These are phyloP conservation scores for Synodontis membranacea DNA, from an alignment of 2,113 vertebrate species.

Conservation along the genomic window DNA sequence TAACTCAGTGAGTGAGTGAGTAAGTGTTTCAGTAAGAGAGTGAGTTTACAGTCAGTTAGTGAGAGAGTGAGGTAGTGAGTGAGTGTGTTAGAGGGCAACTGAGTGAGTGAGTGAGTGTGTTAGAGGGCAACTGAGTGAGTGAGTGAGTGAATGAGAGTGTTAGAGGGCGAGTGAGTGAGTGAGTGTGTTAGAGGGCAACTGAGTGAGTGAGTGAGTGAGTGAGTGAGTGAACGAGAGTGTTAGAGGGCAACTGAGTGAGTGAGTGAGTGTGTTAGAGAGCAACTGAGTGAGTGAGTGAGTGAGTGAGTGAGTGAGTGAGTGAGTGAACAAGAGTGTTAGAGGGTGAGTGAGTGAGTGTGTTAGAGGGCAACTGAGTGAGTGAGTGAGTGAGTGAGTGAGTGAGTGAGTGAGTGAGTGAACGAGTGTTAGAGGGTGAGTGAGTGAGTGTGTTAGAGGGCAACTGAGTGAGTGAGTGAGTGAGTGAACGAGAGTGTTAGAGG, in stretches of 20 bases:
- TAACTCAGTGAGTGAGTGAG: neutral
- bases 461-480: neutral
- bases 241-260: neutral
- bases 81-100: neutral
- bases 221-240: neutral
- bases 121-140: neutral
- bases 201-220: neutral
- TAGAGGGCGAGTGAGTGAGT: neutral
- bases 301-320: neutral
- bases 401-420: neutral
- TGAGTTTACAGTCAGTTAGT: neutral
- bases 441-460: neutral
- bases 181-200: neutral
- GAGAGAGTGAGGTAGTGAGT: neutral
- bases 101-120: neutral
- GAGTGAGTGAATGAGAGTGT: neutral
- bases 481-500: neutral
- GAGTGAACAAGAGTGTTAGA: neutral
- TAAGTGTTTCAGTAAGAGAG: neutral
- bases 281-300: neutral
- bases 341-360: neutral
- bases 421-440: neutral
- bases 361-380: neutral
- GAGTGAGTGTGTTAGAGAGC: neutral
- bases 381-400: neutral